Conservation (phyloP, 53 echinoderm and acorn worm species). For the Zoroaster sp. region DNA sequence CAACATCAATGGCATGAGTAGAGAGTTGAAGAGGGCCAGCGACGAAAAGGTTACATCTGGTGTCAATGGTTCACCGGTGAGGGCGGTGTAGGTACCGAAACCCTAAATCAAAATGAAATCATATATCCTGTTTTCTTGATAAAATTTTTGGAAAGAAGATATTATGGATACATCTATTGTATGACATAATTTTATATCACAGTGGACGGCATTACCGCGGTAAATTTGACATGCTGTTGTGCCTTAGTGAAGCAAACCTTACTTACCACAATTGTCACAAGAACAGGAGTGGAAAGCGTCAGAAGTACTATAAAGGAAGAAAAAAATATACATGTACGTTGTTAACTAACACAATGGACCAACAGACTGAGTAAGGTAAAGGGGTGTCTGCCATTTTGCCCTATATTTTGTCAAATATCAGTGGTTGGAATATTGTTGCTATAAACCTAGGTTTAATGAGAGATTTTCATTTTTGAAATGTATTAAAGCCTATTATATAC, state of each 20-base stretch:
- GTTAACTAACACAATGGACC: too few relatives aligned
- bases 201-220: too few relatives aligned
- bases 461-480: not conserved
- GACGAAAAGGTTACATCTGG: slow-evolving; percentile 80
- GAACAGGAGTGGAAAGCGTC: slow-evolving; percentile 45
- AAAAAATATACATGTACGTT: not conserved
- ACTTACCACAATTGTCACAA: slow-evolving; percentile 67
- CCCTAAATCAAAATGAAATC: slow-evolving; percentile 9
- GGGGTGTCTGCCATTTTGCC: not conserved
- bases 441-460: not conserved
- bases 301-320: slow-evolving; percentile 19
- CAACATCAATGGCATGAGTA: slow-evolving; percentile 36
- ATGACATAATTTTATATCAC: too few relatives aligned
- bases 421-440: not conserved
- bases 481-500: not conserved
- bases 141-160: too few relatives aligned
- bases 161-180: too few relatives aligned
- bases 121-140: not conserved
- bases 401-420: not conserved
- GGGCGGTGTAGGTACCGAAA: slow-evolving; percentile 61
- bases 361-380: too few relatives aligned
- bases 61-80: slow-evolving; percentile 58
- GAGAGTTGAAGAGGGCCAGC: slow-evolving; percentile 65
- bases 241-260: not conserved
- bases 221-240: not conserved